Evolutionary conservation across 30 jellyfish, hydroid and myxozoan genomes (phyloP), one percentile per base, ranked within the genome.

Genomic region (Hydractinia symbiolongicarpus): DNA sequence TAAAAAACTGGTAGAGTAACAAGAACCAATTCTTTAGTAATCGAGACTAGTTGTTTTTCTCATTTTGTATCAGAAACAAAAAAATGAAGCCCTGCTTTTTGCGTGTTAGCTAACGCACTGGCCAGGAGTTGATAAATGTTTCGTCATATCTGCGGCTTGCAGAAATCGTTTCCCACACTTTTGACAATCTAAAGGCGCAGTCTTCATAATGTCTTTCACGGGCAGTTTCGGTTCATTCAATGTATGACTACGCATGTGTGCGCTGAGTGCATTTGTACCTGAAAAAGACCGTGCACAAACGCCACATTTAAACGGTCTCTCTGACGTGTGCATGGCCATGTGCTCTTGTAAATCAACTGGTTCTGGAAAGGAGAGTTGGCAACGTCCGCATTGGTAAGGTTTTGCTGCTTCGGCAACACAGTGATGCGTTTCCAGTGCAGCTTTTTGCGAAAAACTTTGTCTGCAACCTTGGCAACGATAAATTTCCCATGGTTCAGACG

Each of bases 251-350:
- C 95, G 86, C 95, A 93, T 93, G 82, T 93, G 98, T 15, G 78
- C 79, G 66, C 87, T 88, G 20, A 93, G 83, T 15, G 82, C 76
- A 13, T 78, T 91, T 4, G 96, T 82, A 17, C 96, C 84, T 11
- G 95, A 80, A 73, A 93, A 93, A 17, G 94, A 80, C 61, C 84
- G 75, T 20, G 91, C 73, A 67, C 98, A 93, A 20, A 93, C 80
- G 6, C 98, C 95, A 55, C 98, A 93, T 60, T 84, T 87, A 79
- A 82, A 93, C 62, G 95, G 96, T 54, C 88, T 79, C 68, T 93
- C 96, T 7, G 86, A 88, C 68, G 55, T 86, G n/a, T 93, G 96
- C 16, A 81, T 14, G 50, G 81, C 94, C 88, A 81, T 71, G 52
- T 87, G 96, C 17, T 88, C 84, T 51, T 82, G 88, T 20, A 77